Base-by-base conservation (phyloP, 2,888 invertebrate genomes). In the Megaustenia siamemsis region DNA sequence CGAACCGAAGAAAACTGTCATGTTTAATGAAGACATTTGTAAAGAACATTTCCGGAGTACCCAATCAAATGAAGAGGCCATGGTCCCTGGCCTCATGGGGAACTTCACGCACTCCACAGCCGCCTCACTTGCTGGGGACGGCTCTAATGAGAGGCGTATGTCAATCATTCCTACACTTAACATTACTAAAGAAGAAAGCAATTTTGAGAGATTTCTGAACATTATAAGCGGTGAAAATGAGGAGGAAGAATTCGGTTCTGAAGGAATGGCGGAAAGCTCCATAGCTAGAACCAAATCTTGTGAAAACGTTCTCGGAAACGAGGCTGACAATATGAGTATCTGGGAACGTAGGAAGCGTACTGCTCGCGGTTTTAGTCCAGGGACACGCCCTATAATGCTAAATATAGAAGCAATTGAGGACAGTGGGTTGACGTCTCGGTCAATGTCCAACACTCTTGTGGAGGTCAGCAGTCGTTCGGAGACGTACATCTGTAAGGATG, bases 391-490 rank as follows among this genome's bases (percentile, higher is more conserved):
- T 1, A 84, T 84, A 12, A 45, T 84, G 1, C 68, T 84, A 3
- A 84, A 84, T n/a, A 84, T 84, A 6, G 84, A 84, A 28, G 21
- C 84, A 10, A 75, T 75, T 1, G 84, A 84, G 49, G 80, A 79
- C 28, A 49, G 32, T 15, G 40, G 38, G 0, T 73, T 84, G n/a
- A 63, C 32, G 2, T 63, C 84, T 0, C 18, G 84, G 10, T 63
- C 79, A 3, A n/a, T 80, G 71, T 73, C 84, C 18, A 80, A 80
- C 49, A 84, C 79, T 5, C 24, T 80, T 0, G 80, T 84, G 35
- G 84, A 84, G 53, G 73, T 75, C 28, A n/a, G 49, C 63, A 63
- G 66, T 24, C 76, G 56, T 10, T 28, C 63, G 5, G 38, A 35
- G 28, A 84, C 75, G 18, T 84, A 66, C 32, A 73, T 84, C 49